Conservation (phyloP, 2,797 vertebrate genomes). For the Tragopan temminckii region DNA sequence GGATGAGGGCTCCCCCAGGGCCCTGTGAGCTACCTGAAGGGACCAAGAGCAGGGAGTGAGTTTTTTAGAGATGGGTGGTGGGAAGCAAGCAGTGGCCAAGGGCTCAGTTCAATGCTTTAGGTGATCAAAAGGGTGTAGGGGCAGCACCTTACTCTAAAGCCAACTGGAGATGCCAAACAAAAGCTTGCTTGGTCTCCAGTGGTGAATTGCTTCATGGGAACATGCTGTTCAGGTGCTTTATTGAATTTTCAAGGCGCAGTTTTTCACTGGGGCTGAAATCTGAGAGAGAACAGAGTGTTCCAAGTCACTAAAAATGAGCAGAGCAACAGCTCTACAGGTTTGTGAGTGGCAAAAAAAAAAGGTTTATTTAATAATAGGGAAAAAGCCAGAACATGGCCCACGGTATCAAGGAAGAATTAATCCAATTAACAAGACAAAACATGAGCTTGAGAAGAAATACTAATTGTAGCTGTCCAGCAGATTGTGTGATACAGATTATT, state of each 20-base stretch:
- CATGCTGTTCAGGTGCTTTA: conserved; percentile 57
- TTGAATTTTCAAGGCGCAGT: conserved; percentile 65
- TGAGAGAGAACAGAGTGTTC: conserved; percentile 71
- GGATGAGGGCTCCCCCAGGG: not conserved
- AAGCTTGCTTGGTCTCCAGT: conserved; percentile 39
- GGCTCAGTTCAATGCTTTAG: not conserved
- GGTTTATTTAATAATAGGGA: conserved; percentile 65
- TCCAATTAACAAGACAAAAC: conserved; percentile 53
- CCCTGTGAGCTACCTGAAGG: not conserved
- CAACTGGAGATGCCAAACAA: conserved; percentile 44
- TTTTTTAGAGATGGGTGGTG: not conserved
- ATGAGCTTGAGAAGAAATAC: conserved; percentile 28
- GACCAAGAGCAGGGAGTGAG: not conserved
- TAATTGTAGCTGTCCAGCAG: conserved; percentile 51
- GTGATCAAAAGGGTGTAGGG: not conserved
- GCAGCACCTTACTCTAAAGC: conserved; percentile 16
- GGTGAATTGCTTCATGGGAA: conserved; percentile 57
- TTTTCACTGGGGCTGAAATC: conserved; percentile 56
- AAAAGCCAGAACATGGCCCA: conserved; percentile 64
- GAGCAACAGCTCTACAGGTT: conserved; percentile 37
- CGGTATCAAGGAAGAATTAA: conserved; percentile 55
- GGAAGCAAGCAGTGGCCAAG: not conserved
- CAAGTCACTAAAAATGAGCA: conserved; percentile 23
- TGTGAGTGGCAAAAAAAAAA: conserved; percentile 34
- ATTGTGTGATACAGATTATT: conserved; percentile 23